Evolutionary conservation across 1,140 invertebrate species (phyloP), one percentile per base, ranked within the genome.

Genomic region (Listronotus bonariensis): DNA sequence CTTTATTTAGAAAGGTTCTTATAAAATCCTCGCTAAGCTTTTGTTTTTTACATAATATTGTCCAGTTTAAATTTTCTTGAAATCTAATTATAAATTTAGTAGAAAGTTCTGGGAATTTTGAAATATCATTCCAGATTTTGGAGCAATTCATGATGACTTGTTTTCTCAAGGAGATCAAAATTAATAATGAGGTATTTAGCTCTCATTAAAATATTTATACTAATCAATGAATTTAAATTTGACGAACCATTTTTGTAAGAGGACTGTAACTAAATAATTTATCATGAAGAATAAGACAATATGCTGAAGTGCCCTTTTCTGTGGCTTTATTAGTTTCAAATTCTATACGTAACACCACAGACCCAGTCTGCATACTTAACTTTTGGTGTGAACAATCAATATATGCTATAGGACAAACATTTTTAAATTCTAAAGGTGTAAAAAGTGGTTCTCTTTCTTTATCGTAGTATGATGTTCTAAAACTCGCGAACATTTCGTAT

Each of bases 221-320:
- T 26, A 26, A 26, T 26, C 20, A 26, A 26, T 40, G 14, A 14
- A 41, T 15, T 57, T 57, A 57, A n/a, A 57, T 8, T 15, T 57
- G 55, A 32, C 17, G 43, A n/a, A 57, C 20, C 11, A 57, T 45
- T 34, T 57, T 57, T 32, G 41, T 45, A 7, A 57, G 26, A 45
- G 55, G 55, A 12, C 43, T 57, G 14, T 57, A 57, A 15, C 41
- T 57, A 57, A 57, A 57, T 45, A 57, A 14, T n/a, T 46, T 43
- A 46, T 57, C 55, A 36, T 57, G 43, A 6, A 57, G 8, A 31
- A 57, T 46, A n/a, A 57, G 43, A 18, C 55, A 57, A 34, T 57
- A 57, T 31, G 31, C 55, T 9, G 55, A 8, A n/a, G 40, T 45
- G 6, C 43, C 14, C 6, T 32, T 43, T 12, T 15, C 6, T 11